Evolutionary conservation across 2,888 invertebrate species (phyloP).

Genomic region (Tipula helvola): DNA sequence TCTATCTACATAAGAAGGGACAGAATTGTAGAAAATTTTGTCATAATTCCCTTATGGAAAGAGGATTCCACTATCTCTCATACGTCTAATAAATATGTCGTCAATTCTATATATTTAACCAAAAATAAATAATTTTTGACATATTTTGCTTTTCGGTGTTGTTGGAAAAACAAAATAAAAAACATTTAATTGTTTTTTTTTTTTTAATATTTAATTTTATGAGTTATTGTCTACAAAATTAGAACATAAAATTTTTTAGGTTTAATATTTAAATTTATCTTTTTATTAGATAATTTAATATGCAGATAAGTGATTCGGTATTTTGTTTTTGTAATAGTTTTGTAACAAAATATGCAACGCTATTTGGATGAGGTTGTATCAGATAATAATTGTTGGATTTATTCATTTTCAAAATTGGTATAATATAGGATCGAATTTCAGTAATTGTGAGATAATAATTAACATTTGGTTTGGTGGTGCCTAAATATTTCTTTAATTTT

Average conservation of each 20-base stretch:
- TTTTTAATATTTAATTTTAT: neutral
- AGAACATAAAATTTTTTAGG: neutral
- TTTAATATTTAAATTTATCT: neutral
- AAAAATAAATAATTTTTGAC: neutral
- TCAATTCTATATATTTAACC: neutral
- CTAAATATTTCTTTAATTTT: neutral
- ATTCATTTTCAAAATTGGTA: neutral
- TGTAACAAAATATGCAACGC: neutral
- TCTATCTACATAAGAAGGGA: neutral
- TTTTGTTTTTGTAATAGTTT: neutral
- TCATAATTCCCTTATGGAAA: neutral
- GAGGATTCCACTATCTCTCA: neutral
- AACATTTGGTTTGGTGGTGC: neutral
- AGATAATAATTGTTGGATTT: neutral
- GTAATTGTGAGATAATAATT: neutral
- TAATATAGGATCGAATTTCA: neutral
- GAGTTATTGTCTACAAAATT: neutral
- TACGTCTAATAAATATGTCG: neutral
- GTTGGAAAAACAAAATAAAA: too few species aligned
- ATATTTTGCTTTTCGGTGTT: neutral
- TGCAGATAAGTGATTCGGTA: neutral
- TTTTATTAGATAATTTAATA: neutral
- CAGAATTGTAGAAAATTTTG: neutral
- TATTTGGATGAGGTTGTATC: neutral
- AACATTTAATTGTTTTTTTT: neutral